These are phyloP conservation scores for Prolemur simus DNA, from an alignment of 2,113 vertebrate genomes.

Conservation along the genomic window DNA sequence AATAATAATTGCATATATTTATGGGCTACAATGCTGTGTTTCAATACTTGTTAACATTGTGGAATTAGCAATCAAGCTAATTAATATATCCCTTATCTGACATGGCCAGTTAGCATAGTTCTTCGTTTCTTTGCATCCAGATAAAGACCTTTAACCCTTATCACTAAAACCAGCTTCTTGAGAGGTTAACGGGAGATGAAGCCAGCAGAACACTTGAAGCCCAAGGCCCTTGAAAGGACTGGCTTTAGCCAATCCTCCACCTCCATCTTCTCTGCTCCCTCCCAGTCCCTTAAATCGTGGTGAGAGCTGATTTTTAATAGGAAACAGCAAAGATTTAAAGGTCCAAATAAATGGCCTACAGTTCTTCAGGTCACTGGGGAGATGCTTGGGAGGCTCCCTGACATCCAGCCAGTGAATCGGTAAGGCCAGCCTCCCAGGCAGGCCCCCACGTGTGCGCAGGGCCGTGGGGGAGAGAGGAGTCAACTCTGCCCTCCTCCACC, in stretches of 20 bases:
- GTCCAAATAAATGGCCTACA: neutral
- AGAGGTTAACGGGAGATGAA: neutral
- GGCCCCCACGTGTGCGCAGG: rapidly evolving
- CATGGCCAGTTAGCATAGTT: neutral
- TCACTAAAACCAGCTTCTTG: neutral
- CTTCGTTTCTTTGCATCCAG: neutral
- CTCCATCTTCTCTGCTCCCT: neutral
- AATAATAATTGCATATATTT: neutral
- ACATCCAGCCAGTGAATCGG: neutral
- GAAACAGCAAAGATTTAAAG: neutral
- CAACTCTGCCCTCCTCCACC: too few relatives aligned
- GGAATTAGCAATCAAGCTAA: neutral
- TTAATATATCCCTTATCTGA: neutral
- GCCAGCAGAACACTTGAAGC: neutral
- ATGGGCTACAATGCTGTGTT: neutral
- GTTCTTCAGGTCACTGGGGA: neutral
- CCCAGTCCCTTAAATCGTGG: neutral
- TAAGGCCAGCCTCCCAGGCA: neutral
- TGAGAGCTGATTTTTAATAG: neutral
- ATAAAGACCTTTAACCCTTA: neutral
- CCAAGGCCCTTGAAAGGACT: too few relatives aligned
- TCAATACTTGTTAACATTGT: too few relatives aligned
- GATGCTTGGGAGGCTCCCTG: too few relatives aligned
- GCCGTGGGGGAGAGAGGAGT: rapidly evolving
- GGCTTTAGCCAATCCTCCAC: neutral